Base-by-base conservation (phyloP, 2,797 vertebrate species). In the Zalophus californianus region DNA sequence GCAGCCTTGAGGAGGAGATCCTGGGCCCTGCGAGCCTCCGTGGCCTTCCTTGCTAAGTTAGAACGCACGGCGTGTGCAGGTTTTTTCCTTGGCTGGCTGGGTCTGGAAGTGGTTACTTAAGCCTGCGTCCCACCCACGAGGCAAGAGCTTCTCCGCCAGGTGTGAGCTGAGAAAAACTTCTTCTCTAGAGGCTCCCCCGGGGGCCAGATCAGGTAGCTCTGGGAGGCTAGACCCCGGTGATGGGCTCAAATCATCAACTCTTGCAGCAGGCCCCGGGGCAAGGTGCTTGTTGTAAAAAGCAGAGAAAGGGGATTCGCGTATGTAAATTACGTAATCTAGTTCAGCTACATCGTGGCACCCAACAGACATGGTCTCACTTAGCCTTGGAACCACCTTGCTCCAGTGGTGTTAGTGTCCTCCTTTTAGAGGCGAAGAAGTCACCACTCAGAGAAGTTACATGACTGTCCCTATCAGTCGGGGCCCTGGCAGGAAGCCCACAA, bases 11-110 rank as follows among this genome's bases (percentile, higher is more conserved):
- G 32, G 38, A 84, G 50, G 72, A 23, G 48, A 60, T 38, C n/a
- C 21, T 21, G 8, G 58, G 66, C 3, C 54, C 52, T 7, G 23
- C 0, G 13, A 58, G 20, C 11, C 18, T 50, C 0, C 0, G 2
- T 8, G 7, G 29, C 52, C 21, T 84, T 78, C 35, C 41, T 48
- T 44, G 16, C 73, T 54, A 15, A 41, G 18, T 38, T 32, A 38
- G 68, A 82, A 50, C 21, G 23, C 25, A 5, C 1, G 9, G 15
- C 7, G 14, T 4, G 2, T 4, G 2, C 35, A 14, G 25, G 50
- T 50, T 82, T 66, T 78, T 12, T 41, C 52, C 2, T 23, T 41
- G 12, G n/a, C 8, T 35, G 60, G 29, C 48, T 27, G 50, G 35
- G 48, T 23, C n/a, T 50, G 14, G 60, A 41, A 56, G 25, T 66